Conservation (phyloP, 2,888 invertebrate genomes). For the Andrena praecox region DNA sequence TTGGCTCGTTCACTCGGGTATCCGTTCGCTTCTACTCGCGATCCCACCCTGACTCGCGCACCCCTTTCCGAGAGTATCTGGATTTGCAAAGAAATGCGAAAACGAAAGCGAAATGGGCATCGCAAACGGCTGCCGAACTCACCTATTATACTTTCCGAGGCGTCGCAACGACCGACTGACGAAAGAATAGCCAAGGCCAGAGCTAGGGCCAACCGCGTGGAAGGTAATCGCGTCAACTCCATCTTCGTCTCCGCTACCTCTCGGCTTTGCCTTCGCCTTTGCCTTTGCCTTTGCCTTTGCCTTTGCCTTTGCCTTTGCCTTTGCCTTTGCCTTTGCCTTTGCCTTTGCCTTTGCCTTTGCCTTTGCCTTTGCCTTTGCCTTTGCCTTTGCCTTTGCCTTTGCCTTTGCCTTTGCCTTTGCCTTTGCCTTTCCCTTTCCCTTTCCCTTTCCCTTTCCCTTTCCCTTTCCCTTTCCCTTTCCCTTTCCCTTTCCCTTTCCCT, state of each 20-base stretch:
- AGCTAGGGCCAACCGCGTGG: constrained; percentile 69
- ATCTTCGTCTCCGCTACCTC: constrained; percentile 54
- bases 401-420: constrained; percentile 1
- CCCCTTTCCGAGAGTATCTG: too few species aligned
- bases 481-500: too few species aligned
- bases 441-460: too few species aligned
- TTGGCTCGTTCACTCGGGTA: neutral
- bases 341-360: constrained; percentile 1
- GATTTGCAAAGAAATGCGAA: too few species aligned
- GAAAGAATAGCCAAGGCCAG: constrained; percentile 75
- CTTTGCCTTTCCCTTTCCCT: neutral
- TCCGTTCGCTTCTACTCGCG: too few species aligned
- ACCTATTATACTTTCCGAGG: constrained; percentile 82
- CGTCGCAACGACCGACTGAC: constrained; percentile 70
- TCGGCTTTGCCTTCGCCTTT: constrained; percentile 5
- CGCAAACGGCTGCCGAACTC: constrained; percentile 50
- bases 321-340: constrained; percentile 65
- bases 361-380: constrained; percentile 59
- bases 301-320: neutral
- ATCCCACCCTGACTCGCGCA: too few species aligned
- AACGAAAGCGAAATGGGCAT: too few species aligned
- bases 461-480: too few species aligned
- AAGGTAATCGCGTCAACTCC: constrained; percentile 64
- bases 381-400: constrained; percentile 26
- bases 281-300: neutral